Evolutionary conservation across 2,888 invertebrate genomes (phyloP), one percentile per base, ranked within the genome.

Genomic region (Melanostoma mellinum): DNA sequence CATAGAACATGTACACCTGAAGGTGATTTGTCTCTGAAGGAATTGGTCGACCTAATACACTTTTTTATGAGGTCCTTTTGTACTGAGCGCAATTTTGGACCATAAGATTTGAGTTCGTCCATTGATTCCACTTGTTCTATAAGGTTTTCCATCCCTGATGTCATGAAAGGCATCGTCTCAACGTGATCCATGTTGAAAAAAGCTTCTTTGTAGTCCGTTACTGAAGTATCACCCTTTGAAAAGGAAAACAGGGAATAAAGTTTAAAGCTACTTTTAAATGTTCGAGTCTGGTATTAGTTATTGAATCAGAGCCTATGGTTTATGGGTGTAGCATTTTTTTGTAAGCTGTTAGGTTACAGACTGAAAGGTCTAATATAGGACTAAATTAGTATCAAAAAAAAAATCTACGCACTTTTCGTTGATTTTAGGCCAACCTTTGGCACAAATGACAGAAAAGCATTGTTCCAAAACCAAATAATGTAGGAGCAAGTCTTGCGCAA

Each of bases 1-100:
- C 86, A 86, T 1, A 89, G 86, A 0, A 88, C 88, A 30, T 87
- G 87, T 6, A 79, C 50, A 1, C 74, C 74, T 33, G 50, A 3
- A 3, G 60, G 5, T 35, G 9, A 38, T 10, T 33, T 5, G n/a
- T 63, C 20, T 42, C 30, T 65, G 4, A 38, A 67, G 53, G 32
- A 6, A 50, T 0, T 86, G 75, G 55, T 87, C 79, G 63, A 61
- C 86, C 86, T 6, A 48, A 42, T 0, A 81, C 61, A 0, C 61
- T 60, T 4, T 10, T 69, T 80, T 0, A 60, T 1, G 0, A 60
- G 1, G 9, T 60, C 42, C 4, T 40, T 35, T 61, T 61, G 4
- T 9, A 61, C 20, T n/a, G 20, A 8, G 20, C 36, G 46, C 8
- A 61, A 44, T 36, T 61, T 46, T 8, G 61, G 61, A 4, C 20